These are phyloP conservation scores for Diplodus sargus DNA, from an alignment of 2,797 vertebrate species.

Conservation along the genomic window DNA sequence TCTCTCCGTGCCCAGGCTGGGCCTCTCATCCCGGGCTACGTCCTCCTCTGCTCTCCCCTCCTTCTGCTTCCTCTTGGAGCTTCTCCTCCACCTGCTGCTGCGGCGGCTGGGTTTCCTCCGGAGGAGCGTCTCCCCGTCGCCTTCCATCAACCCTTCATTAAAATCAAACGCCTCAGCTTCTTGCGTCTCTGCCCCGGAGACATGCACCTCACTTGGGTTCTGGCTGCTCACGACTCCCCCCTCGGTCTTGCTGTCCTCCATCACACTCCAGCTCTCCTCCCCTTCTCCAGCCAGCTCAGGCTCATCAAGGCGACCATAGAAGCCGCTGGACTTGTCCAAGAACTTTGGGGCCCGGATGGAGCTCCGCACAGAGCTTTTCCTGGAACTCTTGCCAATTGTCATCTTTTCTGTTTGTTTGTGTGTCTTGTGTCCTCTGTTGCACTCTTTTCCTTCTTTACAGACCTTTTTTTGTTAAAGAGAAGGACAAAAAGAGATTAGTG, in stretches of 20 bases:
- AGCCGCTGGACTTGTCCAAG: conserved; percentile 81
- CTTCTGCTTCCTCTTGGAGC: conserved; percentile 78
- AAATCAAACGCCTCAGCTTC: conserved; percentile 66
- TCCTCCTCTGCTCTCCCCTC: conserved; percentile 48
- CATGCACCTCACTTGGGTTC: background rate
- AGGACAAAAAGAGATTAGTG: conserved; percentile 53
- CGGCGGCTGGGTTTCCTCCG: conserved; percentile 73
- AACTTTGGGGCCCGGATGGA: conserved; percentile 81
- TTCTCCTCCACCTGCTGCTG: conserved; percentile 84
- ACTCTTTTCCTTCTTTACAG: background rate
- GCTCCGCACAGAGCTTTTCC: conserved; percentile 68
- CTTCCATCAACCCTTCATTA: conserved; percentile 77
- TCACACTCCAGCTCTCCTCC: conserved; percentile 14
- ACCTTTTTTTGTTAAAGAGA: background rate
- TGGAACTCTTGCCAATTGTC: conserved; percentile 84
- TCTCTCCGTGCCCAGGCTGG: conserved; percentile 11
- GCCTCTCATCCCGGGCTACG: conserved; percentile 17
- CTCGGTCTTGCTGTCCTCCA: background rate
- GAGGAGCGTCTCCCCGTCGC: conserved; percentile 81
- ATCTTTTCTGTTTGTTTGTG: conserved; percentile 63
- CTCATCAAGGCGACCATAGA: conserved; percentile 85
- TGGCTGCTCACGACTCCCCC: background rate
- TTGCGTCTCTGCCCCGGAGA: conserved; percentile 35
- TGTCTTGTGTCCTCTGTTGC: conserved; percentile 13
- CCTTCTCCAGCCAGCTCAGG: conserved; percentile 33